Evolutionary conservation across 2,888 invertebrate species (phyloP).

Genomic region (Helicoverpa assulta): DNA sequence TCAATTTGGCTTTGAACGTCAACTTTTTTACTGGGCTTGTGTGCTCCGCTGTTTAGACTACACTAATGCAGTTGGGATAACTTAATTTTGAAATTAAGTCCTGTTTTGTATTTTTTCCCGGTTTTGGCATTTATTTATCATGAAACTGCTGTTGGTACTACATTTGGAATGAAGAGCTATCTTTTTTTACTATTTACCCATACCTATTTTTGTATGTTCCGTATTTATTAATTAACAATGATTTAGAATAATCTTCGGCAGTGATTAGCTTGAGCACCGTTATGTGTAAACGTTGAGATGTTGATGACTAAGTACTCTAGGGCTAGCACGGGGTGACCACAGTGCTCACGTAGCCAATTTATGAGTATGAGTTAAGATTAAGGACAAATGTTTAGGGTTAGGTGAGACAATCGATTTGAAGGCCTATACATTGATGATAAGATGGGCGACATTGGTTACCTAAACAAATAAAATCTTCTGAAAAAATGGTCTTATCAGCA

Average conservation of each 20-base stretch:
- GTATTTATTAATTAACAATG: background rate
- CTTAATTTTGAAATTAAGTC: constrained; percentile 36
- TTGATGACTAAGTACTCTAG: constrained; percentile 77
- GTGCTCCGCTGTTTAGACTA: constrained; percentile 63
- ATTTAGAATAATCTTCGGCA: constrained; percentile 59
- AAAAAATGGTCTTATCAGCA: too few species aligned
- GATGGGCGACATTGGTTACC: too few species aligned
- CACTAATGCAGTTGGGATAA: constrained; percentile 61
- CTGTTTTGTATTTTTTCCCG: background rate
- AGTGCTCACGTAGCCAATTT: constrained; percentile 61
- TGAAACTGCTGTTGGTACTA: background rate
- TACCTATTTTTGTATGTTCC: too few species aligned
- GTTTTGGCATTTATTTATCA: background rate
- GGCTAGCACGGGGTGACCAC: constrained; percentile 60
- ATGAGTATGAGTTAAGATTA: too few species aligned
- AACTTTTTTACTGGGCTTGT: constrained; percentile 83
- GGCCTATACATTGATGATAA: too few species aligned
- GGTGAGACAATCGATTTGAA: too few species aligned
- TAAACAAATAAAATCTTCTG: too few species aligned
- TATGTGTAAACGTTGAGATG: constrained; percentile 84
- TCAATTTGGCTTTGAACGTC: constrained; percentile 86
- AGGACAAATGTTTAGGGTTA: too few species aligned
- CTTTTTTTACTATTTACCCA: too few species aligned
- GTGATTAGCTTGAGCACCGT: constrained; percentile 73
- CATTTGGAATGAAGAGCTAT: too few species aligned